Percentiles rank a stretch among this genome's conserved stretches.
Evolutionary conservation across 2,888 invertebrate genomes (phyloP).

Genomic region (Cepaea hortensis): DNA sequence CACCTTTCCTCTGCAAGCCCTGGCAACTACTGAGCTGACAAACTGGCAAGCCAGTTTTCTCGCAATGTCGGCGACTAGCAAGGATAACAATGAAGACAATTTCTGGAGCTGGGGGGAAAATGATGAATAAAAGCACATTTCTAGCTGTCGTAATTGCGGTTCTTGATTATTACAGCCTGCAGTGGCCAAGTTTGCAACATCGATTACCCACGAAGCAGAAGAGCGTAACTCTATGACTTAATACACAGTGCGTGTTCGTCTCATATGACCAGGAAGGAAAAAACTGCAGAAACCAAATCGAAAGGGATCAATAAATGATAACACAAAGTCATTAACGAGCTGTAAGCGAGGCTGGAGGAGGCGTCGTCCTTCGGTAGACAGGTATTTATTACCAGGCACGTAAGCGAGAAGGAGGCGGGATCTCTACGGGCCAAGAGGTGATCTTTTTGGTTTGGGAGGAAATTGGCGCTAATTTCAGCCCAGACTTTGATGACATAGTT

Average conservation of each 20-base stretch:
- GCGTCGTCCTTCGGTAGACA: slow-evolving; percentile 20
- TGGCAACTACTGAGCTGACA: no score
- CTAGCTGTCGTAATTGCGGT: not conserved
- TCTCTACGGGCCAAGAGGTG: slow-evolving; percentile 17
- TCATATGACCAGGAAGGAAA: slow-evolving; percentile 11
- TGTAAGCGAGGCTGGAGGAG: slow-evolving; percentile 19
- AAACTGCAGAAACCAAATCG: slow-evolving; percentile 21
- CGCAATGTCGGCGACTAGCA: no score
- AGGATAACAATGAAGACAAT: no score
- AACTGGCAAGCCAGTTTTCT: no score
- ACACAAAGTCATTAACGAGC: slow-evolving; percentile 27
- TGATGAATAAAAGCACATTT: no score
- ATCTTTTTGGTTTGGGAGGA: slow-evolving; percentile 25
- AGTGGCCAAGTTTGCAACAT: not conserved
- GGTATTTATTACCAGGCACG: slow-evolving; percentile 28
- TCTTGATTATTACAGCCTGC: not conserved
- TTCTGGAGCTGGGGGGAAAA: no score
- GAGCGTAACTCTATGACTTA: slow-evolving; percentile 11
- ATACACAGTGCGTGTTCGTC: slow-evolving; percentile 15
- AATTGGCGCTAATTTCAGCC: slow-evolving; percentile 30
- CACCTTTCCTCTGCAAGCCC: no score
- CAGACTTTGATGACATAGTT: slow-evolving; percentile 24
- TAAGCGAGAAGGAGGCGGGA: slow-evolving; percentile 31
- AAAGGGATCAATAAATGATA: slow-evolving; percentile 29
- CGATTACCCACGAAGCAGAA: not conserved